A percentile compares a stretch with the other conserved stretches of the same genome.
These are phyloP conservation scores for Epizoanthus ramosus DNA, from an alignment of 92 coral and sea anemone genomes.

Conservation along the genomic window DNA sequence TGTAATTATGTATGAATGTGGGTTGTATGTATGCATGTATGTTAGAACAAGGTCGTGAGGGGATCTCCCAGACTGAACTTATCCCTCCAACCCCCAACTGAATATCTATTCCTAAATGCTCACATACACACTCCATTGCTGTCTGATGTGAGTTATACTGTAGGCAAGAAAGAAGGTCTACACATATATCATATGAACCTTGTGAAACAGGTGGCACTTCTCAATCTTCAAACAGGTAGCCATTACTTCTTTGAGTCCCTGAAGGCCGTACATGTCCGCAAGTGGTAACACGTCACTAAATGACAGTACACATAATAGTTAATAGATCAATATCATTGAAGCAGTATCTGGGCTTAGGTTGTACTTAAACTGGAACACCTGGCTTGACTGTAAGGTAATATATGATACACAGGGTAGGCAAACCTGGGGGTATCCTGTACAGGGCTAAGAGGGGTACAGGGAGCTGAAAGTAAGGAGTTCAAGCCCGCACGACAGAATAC, in stretches of 20 bases:
- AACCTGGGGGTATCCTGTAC: no score
- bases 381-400: no score
- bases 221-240: conserved; percentile 68
- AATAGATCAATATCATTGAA: neutral
- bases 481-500: no score
- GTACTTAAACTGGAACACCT: no score
- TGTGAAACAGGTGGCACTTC: conserved; percentile 94
- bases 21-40: neutral
- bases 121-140: neutral
- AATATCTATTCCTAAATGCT: no score
- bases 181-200: conserved; percentile 50
- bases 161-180: neutral
- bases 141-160: neutral
- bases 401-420: no score
- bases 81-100: no score
- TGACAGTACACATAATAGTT: neutral
- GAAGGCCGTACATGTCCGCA: conserved; percentile 93
- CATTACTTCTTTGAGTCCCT: conserved; percentile 75
- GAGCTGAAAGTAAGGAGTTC: no score
- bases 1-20: neutral
- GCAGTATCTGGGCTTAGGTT: no score
- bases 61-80: neutral
- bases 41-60: neutral
- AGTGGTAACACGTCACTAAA: conserved; percentile 73
- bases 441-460: no score